phyloP scores from a whole-genome alignment of 2,113 vertebrate species.

The Mola mola region DNA sequence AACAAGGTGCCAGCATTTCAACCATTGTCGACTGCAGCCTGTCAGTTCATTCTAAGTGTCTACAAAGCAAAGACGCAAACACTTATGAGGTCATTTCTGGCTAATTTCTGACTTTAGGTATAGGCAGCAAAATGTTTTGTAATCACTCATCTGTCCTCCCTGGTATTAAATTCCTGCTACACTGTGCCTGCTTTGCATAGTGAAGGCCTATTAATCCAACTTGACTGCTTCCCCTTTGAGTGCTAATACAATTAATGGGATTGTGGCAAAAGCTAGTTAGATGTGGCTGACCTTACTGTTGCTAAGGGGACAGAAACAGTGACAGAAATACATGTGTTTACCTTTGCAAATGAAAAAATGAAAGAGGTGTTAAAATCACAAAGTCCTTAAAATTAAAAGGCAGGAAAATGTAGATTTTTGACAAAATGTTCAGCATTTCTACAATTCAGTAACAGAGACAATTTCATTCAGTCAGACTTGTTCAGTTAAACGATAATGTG shows the following conservation, averaged over 20 bases:
- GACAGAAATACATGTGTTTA: constrained; percentile 54
- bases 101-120: constrained; percentile 66
- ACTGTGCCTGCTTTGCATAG: constrained; percentile 78
- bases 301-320: constrained; percentile 30
- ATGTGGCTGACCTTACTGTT: constrained; percentile 58
- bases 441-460: too few relatives aligned
- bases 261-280: constrained; percentile 71
- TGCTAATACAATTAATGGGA: constrained; percentile 81
- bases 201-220: constrained; percentile 80
- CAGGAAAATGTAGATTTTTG: too few relatives aligned
- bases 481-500: too few relatives aligned
- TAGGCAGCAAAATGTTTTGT: constrained; percentile 71
- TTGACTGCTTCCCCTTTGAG: constrained; percentile 70
- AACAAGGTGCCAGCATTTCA: constrained; percentile 53
- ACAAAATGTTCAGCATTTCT: too few relatives aligned
- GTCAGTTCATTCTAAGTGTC: constrained; percentile 29
- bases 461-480: too few relatives aligned
- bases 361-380: constrained; percentile 28
- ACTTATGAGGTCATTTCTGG: constrained; percentile 52
- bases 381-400: constrained; percentile 24
- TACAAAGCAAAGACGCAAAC: constrained; percentile 13
- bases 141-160: constrained; percentile 76
- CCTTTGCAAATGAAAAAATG: constrained; percentile 47
- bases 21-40: constrained; percentile 21
- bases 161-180: constrained; percentile 77